Conservation (phyloP, 2,797 vertebrate species). For the Phoeniculus purpureus region DNA sequence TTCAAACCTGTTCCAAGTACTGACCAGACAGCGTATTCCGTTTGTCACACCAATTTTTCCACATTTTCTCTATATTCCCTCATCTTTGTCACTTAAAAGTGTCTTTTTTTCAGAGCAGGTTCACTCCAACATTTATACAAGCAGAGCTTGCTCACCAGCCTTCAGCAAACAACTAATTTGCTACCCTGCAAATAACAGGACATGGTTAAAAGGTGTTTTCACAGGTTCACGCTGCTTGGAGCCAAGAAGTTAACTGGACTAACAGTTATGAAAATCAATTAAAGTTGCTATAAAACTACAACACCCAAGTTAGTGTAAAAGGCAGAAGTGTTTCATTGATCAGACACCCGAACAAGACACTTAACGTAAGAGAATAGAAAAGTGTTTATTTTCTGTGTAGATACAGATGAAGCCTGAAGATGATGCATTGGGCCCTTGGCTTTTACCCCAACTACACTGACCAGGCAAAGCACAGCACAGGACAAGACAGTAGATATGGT, state of each 20-base stretch:
- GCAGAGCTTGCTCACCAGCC: neutral
- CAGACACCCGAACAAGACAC: neutral
- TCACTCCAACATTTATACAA: neutral
- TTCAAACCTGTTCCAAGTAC: neutral
- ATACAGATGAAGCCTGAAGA: constrained; percentile 20
- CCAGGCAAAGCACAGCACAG: neutral
- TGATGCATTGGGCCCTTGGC: neutral
- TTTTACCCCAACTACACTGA: neutral
- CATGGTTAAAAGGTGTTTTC: neutral
- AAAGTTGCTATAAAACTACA: neutral
- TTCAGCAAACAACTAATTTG: neutral
- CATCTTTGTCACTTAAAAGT: neutral
- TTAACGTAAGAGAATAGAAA: constrained; percentile 3
- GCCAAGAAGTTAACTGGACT: neutral
- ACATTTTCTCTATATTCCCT: neutral
- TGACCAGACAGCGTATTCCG: rapidly evolving
- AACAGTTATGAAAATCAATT: neutral
- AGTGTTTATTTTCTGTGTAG: constrained; percentile 6
- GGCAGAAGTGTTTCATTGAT: neutral
- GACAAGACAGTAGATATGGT: neutral
- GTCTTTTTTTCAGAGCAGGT: neutral
- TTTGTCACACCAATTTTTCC: neutral
- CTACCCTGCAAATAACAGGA: neutral
- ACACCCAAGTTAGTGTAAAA: neutral
- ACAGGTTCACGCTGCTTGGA: neutral